Percentiles rank a stretch among this genome's conserved stretches.
Conservation (phyloP, 2,797 vertebrate genomes). For the Pipistrellus pipistrellus region DNA sequence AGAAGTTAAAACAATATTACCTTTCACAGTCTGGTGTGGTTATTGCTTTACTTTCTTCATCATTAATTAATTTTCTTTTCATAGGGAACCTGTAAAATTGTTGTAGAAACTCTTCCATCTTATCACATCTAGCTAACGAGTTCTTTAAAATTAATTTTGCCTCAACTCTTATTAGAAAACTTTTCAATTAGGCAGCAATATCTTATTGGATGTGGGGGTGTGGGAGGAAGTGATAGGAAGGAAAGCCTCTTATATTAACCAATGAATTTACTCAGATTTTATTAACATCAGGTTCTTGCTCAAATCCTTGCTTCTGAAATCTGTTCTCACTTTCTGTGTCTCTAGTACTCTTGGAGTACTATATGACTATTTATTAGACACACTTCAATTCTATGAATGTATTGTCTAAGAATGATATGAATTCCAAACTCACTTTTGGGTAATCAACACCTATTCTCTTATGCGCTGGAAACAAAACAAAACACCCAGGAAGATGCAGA, state of each 20-base stretch:
- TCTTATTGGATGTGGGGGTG: neutral
- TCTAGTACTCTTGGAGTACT: constrained; percentile 1
- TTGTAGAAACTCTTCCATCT: constrained; percentile 63
- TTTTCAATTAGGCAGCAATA: constrained; percentile 57
- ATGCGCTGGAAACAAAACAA: constrained; percentile 7
- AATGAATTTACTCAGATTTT: constrained; percentile 42
- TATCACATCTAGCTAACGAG: constrained; percentile 69
- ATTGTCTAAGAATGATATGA: constrained; percentile 44
- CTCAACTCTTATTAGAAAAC: constrained; percentile 65
- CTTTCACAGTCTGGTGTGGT: constrained; percentile 26
- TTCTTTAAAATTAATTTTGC: constrained; percentile 80
- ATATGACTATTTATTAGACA: neutral
- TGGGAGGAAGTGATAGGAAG: neutral
- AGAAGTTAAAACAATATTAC: constrained; percentile 71
- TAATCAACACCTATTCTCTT: neutral
- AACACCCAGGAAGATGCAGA: neutral
- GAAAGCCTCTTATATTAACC: neutral
- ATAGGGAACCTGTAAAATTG: constrained; percentile 39
- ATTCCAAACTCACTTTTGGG: constrained; percentile 26
- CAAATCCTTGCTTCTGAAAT: neutral
- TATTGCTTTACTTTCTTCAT: constrained; percentile 80
- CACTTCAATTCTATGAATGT: constrained; percentile 14
- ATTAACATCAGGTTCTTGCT: neutral
- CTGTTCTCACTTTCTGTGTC: neutral
- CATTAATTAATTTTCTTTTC: constrained; percentile 83